A percentile compares a stretch with the other conserved stretches of the same genome.
Conservation (phyloP, 2,797 vertebrate genomes). For the Rhynchotus rufescens region DNA sequence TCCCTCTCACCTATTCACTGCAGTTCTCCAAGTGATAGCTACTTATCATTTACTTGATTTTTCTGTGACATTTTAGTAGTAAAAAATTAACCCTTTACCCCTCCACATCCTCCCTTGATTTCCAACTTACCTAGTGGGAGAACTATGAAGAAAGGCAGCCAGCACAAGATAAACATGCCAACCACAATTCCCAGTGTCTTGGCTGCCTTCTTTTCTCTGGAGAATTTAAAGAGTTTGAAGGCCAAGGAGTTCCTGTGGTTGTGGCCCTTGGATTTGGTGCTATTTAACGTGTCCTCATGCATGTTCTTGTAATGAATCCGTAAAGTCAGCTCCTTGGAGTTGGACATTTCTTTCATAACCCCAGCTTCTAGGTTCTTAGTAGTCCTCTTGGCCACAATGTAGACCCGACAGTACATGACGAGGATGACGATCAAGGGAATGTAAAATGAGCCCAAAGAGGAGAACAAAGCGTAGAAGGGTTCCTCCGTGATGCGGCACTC, state of each 20-base stretch:
- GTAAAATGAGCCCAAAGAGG: conserved; percentile 96
- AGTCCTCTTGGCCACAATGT: conserved; percentile 95
- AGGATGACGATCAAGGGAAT: conserved; percentile 94
- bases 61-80: background rate
- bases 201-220: conserved; percentile 94
- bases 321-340: conserved; percentile 93
- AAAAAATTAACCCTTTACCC: background rate
- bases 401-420: conserved; percentile 96
- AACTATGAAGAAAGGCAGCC: conserved; percentile 94
- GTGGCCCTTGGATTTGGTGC: conserved; percentile 83
- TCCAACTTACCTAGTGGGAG: conserved; percentile 90
- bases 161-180: conserved; percentile 94
- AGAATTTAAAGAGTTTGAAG: conserved; percentile 93
- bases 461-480: conserved; percentile 96
- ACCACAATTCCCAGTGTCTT: conserved; percentile 95
- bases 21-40: background rate
- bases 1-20: background rate
- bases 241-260: conserved; percentile 91
- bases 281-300: conserved; percentile 83
- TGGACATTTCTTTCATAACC: conserved; percentile 94
- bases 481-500: conserved; percentile 95
- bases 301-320: conserved; percentile 93
- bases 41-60: background rate
- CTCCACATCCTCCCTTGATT: background rate
- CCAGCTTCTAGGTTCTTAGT: conserved; percentile 97